A percentile compares a stretch with the other conserved stretches of the same genome.
These are phyloP conservation scores for Vespertilio murinus DNA, from an alignment of 2,797 vertebrate species.

Conservation along the genomic window DNA sequence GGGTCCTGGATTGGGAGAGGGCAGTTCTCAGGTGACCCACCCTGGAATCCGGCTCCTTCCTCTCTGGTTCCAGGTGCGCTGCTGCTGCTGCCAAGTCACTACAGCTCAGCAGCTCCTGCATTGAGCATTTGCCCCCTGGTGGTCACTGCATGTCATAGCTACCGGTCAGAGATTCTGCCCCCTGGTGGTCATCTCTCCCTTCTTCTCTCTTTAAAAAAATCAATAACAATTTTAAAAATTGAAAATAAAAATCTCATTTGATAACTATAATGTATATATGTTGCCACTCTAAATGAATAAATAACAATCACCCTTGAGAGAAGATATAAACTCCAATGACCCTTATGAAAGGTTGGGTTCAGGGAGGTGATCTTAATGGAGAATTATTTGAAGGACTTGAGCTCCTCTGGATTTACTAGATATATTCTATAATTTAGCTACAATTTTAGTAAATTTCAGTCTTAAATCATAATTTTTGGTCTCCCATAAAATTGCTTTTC, in stretches of 20 bases:
- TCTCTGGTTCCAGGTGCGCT: too few species aligned
- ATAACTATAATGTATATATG: neutral
- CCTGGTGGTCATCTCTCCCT: too few species aligned
- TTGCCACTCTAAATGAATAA: neutral
- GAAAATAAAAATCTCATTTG: neutral
- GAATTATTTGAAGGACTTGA: neutral
- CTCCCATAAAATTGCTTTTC: slow-evolving; percentile 6
- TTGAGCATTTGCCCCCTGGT: too few species aligned
- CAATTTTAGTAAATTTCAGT: neutral
- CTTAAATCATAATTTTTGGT: neutral
- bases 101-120: too few species aligned
- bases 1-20: too few species aligned
- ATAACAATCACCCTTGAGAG: neutral
- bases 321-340: neutral
- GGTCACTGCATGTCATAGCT: too few species aligned
- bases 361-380: neutral
- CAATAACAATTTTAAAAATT: too few species aligned
- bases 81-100: too few species aligned
- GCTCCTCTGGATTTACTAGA: neutral
- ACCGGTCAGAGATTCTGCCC: too few species aligned
- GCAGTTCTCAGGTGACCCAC: too few species aligned
- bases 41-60: too few species aligned
- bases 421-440: neutral
- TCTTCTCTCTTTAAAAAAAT: neutral
- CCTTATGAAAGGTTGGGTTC: neutral